These are phyloP conservation scores for Melanargia galathea DNA, from an alignment of 2,888 invertebrate species.

Conservation along the genomic window DNA sequence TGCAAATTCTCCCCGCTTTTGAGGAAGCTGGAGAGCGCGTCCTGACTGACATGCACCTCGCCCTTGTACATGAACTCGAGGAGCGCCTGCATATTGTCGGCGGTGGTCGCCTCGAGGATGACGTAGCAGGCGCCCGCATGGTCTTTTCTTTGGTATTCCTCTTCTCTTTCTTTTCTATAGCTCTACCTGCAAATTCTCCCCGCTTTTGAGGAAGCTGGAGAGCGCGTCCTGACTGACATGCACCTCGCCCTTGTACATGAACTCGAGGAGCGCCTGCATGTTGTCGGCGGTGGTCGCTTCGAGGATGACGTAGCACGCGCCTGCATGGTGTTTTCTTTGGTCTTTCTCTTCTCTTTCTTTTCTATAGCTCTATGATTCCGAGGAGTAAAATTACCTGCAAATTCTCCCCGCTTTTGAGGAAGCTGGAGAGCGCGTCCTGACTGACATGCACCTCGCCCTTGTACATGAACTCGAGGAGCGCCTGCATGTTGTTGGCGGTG, in stretches of 20 bases:
- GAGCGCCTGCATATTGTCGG: conserved; percentile 94
- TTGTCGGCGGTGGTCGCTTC: conserved; percentile 95
- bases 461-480: conserved; percentile 96
- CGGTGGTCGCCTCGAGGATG: conserved; percentile 94
- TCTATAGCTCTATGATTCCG: no score
- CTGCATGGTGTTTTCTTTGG: conserved; percentile 76
- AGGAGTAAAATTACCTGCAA: no score
- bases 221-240: conserved; percentile 96
- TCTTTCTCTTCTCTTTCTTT: not conserved
- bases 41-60: conserved; percentile 96
- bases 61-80: conserved; percentile 97
- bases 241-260: conserved; percentile 97
- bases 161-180: no score
- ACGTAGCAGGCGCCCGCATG: conserved; percentile 91
- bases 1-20: conserved; percentile 95
- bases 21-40: conserved; percentile 93
- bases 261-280: conserved; percentile 94
- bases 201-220: conserved; percentile 94
- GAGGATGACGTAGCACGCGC: conserved; percentile 91
- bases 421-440: conserved; percentile 94
- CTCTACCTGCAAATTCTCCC: no score
- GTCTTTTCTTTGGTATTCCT: no score
- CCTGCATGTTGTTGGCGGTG: conserved; percentile 95
- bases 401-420: conserved; percentile 95
- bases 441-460: conserved; percentile 96